A percentile compares a stretch with the other conserved stretches of the same genome.
Evolutionary conservation across 2,113 vertebrate genomes (phyloP).

Genomic region (Campylomormyrus numenius): DNA sequence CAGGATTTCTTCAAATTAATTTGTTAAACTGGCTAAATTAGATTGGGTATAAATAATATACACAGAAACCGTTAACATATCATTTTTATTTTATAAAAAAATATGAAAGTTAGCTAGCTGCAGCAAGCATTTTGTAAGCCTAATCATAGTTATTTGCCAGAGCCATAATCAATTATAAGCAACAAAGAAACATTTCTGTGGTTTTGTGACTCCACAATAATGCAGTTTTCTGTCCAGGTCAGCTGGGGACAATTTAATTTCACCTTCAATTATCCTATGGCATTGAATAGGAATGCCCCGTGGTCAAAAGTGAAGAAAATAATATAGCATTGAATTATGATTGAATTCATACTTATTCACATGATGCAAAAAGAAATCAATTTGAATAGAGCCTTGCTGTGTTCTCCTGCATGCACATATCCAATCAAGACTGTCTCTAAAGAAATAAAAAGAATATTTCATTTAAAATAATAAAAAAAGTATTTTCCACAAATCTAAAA

Average conservation of each 20-base stretch:
- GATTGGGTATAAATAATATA: not conserved
- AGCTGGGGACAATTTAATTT: not conserved
- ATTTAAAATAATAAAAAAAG: not conserved
- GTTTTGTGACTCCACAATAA: not conserved
- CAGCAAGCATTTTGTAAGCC: not conserved
- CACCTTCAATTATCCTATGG: not conserved
- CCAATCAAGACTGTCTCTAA: not conserved
- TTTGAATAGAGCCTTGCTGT: not conserved
- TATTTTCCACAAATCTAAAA: not conserved
- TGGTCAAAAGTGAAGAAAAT: not conserved
- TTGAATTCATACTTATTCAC: not conserved
- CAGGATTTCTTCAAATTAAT: not conserved
- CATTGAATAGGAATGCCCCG: not conserved
- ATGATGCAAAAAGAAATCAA: not conserved
- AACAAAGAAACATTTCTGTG: not conserved
- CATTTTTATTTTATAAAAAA: not conserved
- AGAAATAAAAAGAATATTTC: not conserved
- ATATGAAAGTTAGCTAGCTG: not conserved
- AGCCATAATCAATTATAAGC: not conserved
- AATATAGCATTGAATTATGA: not conserved
- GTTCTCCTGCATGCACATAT: not conserved
- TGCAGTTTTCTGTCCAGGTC: not conserved
- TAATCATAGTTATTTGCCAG: not conserved
- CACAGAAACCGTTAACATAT: not conserved
- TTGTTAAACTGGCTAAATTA: not conserved